Evolutionary conservation across 1,140 invertebrate species (phyloP).

Genomic region (Drosophila nasuta): DNA sequence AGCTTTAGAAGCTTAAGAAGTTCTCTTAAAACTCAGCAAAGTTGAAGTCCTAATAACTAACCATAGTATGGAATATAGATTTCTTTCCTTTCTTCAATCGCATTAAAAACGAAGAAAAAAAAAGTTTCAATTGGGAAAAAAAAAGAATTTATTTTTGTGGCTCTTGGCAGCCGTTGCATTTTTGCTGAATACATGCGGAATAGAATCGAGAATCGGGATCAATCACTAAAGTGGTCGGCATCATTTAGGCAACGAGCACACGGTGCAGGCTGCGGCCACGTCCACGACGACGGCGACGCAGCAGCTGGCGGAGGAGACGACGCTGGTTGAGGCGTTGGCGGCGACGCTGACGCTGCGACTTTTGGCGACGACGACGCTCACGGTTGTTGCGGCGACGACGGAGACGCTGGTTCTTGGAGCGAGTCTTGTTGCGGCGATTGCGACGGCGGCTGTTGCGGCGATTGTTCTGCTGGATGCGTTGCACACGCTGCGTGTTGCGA

Average conservation of each 20-base stretch:
- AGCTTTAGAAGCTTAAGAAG: no score
- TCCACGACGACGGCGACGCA: constrained; percentile 55
- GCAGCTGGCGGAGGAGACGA: constrained; percentile 53
- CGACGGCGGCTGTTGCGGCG: constrained; percentile 27
- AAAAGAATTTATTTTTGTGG: constrained; percentile 36
- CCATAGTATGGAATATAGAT: no score
- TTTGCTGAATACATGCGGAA: constrained; percentile 5
- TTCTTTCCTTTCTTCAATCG: no score
- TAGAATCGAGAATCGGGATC: not conserved
- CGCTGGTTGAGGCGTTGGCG: constrained; percentile 37
- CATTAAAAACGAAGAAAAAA: no score
- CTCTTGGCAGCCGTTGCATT: constrained; percentile 28
- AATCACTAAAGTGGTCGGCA: not conserved
- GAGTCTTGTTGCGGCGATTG: constrained; percentile 48
- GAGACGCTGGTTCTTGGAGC: constrained; percentile 26
- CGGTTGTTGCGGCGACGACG: constrained; percentile 53
- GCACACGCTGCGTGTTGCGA: constrained; percentile 42
- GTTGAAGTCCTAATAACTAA: no score
- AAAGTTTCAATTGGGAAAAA: not conserved
- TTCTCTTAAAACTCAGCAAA: no score
- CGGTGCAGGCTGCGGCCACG: constrained; percentile 35
- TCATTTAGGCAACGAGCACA: not conserved
- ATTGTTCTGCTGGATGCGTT: constrained; percentile 37
- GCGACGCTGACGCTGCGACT: constrained; percentile 50
- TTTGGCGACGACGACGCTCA: constrained; percentile 43